These are phyloP conservation scores for Actinia tenebrosa DNA, from an alignment of 64 coral and sea anemone species.

Conservation along the genomic window DNA sequence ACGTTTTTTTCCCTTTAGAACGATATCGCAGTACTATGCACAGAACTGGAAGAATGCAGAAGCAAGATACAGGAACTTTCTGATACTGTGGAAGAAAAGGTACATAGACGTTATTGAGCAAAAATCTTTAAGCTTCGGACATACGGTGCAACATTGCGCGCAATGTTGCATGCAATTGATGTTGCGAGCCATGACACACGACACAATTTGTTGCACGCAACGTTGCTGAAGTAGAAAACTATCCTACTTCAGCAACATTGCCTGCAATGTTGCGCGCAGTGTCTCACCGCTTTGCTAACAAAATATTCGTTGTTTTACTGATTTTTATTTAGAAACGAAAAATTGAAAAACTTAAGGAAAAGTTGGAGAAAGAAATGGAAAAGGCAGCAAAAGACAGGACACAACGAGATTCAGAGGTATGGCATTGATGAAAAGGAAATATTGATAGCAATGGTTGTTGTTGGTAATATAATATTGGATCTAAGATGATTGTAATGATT, in stretches of 20 bases:
- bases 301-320: not conserved
- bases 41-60: slow-evolving; percentile 69
- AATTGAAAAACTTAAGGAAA: slow-evolving; percentile 58
- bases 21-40: slow-evolving; percentile 48
- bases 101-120: not conserved
- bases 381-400: slow-evolving; percentile 44
- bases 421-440: not conserved
- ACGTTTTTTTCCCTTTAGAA: slow-evolving; percentile 22
- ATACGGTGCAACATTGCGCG: too few relatives aligned
- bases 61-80: slow-evolving; percentile 62
- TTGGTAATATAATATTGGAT: not conserved
- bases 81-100: slow-evolving; percentile 78
- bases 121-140: not conserved
- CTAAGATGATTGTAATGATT: not conserved
- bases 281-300: too few relatives aligned
- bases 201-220: too few relatives aligned
- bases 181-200: too few relatives aligned
- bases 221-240: too few relatives aligned
- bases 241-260: too few relatives aligned
- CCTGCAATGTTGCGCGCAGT: too few relatives aligned
- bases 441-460: not conserved
- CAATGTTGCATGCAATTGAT: too few relatives aligned
- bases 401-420: slow-evolving; percentile 53
- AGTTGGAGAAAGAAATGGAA: slow-evolving; percentile 56
- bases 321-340: slow-evolving; percentile 40